These are phyloP conservation scores for Serranochromis macrocephalus DNA, from an alignment of 2,113 vertebrate genomes.

Conservation along the genomic window DNA sequence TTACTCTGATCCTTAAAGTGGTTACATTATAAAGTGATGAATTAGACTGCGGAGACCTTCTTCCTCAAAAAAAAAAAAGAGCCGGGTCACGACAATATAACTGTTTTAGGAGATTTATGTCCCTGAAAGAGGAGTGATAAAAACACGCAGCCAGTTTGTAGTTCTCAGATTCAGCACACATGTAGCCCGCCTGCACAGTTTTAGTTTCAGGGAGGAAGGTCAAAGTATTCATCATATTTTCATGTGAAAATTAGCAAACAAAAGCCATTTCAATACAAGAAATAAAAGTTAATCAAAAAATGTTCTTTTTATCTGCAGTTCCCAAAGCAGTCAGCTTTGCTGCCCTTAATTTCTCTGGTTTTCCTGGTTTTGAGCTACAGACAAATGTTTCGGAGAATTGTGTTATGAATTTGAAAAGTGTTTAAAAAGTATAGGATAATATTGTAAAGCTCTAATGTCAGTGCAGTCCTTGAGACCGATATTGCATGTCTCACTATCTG, in stretches of 20 bases:
- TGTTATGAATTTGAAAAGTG: neutral
- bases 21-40: neutral
- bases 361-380: neutral
- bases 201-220: neutral
- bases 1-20: neutral
- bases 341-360: neutral
- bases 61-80: neutral
- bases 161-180: neutral
- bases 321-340: neutral
- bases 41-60: neutral
- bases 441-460: neutral
- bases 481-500: neutral
- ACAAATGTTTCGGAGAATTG: neutral
- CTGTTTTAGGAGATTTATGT: neutral
- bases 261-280: neutral
- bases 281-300: neutral
- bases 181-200: neutral
- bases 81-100: neutral
- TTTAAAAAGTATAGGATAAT: neutral
- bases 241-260: neutral
- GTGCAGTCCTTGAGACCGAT: neutral
- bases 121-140: neutral
- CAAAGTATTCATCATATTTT: neutral
- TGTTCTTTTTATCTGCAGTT: neutral
- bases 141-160: neutral